Conservation (phyloP, 2,113 vertebrate species). For the Crotophaga sulcirostris region DNA sequence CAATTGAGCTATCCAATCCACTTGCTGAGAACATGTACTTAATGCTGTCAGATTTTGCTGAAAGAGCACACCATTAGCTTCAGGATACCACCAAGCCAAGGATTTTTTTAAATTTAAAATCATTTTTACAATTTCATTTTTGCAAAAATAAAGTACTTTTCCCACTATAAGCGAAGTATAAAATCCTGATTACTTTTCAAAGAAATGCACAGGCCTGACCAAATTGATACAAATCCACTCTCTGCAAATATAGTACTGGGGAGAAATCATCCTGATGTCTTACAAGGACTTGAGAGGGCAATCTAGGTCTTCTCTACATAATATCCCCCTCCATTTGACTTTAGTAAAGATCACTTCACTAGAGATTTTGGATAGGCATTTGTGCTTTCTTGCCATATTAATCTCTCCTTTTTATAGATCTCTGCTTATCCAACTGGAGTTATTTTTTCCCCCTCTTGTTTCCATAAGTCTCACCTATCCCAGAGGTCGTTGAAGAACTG, state of each 20-base stretch:
- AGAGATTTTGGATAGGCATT: neutral
- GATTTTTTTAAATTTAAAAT: neutral
- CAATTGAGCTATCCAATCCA: neutral
- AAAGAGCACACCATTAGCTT: neutral
- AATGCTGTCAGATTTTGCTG: neutral
- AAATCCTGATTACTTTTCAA: slow-evolving; percentile 33
- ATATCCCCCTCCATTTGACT: neutral
- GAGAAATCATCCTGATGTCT: neutral
- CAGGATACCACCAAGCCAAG: neutral
- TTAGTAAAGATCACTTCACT: neutral
- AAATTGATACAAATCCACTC: neutral
- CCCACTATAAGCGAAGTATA: neutral
- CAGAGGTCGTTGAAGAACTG: slow-evolving; percentile 29
- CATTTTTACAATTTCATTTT: neutral
- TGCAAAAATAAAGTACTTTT: neutral
- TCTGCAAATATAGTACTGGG: neutral
- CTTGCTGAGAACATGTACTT: neutral
- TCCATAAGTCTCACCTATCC: slow-evolving; percentile 51
- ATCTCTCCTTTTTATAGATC: neutral
- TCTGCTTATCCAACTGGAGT: neutral
- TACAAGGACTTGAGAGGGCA: neutral
- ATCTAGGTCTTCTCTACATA: neutral
- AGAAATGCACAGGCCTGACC: neutral
- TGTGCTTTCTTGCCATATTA: neutral
- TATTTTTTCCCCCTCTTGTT: neutral